Evolutionary conservation across 2,113 vertebrate species (phyloP).

Genomic region (Myotis lucifugus): DNA sequence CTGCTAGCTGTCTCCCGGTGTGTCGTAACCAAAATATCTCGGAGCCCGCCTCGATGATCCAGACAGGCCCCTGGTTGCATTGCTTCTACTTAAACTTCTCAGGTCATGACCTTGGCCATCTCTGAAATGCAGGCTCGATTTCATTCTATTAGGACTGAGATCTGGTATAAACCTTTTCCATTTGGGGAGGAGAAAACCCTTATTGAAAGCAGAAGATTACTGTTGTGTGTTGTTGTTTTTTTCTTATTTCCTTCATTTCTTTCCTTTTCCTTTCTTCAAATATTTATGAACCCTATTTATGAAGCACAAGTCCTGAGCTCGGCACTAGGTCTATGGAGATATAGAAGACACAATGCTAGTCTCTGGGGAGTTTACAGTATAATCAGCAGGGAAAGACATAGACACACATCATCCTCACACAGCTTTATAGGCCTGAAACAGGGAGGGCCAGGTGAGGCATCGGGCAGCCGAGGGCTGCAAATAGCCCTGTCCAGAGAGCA

Average conservation of each 20-base stretch:
- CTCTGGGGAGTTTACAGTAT: not conserved
- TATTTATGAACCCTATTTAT: constrained; percentile 54
- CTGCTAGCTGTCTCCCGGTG: not conserved
- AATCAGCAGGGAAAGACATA: not conserved
- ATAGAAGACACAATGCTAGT: not conserved
- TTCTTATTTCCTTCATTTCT: constrained; percentile 44
- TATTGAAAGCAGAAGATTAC: not conserved
- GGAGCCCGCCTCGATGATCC: not conserved
- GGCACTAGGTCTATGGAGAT: not conserved
- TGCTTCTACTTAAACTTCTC: not conserved
- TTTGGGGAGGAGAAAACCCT: not conserved
- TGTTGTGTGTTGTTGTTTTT: not conserved
- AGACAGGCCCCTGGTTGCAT: not conserved
- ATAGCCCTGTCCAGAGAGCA: not conserved
- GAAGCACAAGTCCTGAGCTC: constrained; percentile 12
- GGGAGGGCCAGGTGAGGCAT: not conserved
- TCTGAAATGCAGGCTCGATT: not conserved
- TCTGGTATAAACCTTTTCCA: not conserved
- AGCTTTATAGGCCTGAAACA: not conserved
- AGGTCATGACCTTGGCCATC: not conserved
- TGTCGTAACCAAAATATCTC: not conserved
- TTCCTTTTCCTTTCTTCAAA: constrained; percentile 34
- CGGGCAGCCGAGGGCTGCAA: not conserved
- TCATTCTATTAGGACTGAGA: not conserved
- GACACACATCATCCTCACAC: not conserved